Percentiles rank a stretch among this genome's conserved stretches.
Evolutionary conservation across 1,140 invertebrate genomes (phyloP).

Genomic region (Cylas formicarius): DNA sequence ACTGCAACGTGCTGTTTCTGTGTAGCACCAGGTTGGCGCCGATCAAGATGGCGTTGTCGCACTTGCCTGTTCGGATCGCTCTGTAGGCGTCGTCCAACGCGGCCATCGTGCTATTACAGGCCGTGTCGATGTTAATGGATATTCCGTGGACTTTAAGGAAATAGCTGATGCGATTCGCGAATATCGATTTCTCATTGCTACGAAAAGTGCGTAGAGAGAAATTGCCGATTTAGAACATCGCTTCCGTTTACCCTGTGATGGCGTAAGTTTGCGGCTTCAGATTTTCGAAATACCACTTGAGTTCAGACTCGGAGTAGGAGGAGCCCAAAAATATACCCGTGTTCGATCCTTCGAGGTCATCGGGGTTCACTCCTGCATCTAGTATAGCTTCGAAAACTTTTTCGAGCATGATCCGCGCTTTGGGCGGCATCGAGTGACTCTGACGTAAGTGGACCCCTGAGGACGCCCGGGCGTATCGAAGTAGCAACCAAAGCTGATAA

Average conservation of each 20-base stretch:
- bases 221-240: not conserved
- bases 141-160: slow-evolving; percentile 63
- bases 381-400: not conserved
- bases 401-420: not conserved
- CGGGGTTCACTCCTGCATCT: slow-evolving; percentile 1
- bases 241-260: slow-evolving; percentile 69
- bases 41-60: slow-evolving; percentile 81
- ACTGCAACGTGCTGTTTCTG: slow-evolving; percentile 77
- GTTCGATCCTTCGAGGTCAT: slow-evolving; percentile 1
- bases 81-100: slow-evolving; percentile 76
- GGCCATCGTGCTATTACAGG: slow-evolving; percentile 81
- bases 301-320: slow-evolving; percentile 66
- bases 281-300: slow-evolving; percentile 59
- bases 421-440: slow-evolving; percentile 82
- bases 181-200: slow-evolving; percentile 79
- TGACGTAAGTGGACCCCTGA: slow-evolving; percentile 67
- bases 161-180: slow-evolving; percentile 82
- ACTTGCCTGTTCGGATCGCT: slow-evolving; percentile 66
- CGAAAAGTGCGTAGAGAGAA: slow-evolving; percentile 14
- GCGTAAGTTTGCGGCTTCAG: slow-evolving; percentile 50
- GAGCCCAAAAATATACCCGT: slow-evolving; percentile 1
- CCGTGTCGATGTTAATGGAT: slow-evolving; percentile 77
- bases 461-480: slow-evolving; percentile 6
- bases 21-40: slow-evolving; percentile 75
- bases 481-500: not conserved